phyloP scores from a whole-genome alignment of 2,113 vertebrate genomes.

The Lamprotornis superbus region DNA sequence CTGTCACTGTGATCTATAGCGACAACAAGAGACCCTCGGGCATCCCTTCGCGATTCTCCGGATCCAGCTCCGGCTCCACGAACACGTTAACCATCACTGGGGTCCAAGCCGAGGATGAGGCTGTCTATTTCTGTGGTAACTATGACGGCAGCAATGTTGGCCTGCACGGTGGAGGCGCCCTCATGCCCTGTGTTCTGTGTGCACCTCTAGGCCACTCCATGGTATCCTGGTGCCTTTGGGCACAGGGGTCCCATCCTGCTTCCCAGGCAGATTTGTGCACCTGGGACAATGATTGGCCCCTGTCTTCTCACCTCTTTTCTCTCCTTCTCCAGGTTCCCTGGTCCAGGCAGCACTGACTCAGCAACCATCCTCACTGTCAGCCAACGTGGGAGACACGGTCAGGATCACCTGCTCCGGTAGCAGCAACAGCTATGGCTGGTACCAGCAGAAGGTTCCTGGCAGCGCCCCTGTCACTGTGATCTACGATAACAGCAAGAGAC shows the following conservation, averaged over 20 bases:
- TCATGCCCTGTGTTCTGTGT: too few species aligned
- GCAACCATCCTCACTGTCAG: background rate
- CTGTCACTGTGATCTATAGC: accelerated
- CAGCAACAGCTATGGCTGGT: background rate
- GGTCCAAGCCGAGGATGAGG: background rate
- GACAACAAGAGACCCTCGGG: accelerated
- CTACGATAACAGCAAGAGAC: accelerated
- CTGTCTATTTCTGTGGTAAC: background rate
- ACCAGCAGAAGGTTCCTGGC: background rate
- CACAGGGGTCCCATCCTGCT: too few species aligned
- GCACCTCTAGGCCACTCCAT: too few species aligned
- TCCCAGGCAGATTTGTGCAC: too few species aligned
- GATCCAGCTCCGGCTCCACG: background rate
- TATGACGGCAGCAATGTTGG: background rate
- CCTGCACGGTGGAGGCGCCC: too few species aligned
- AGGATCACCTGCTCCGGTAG: background rate
- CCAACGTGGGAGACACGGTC: accelerated
- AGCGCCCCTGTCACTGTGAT: background rate
- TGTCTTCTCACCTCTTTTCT: background rate
- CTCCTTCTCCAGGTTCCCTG: background rate
- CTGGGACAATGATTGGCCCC: too few species aligned
- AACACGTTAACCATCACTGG: background rate
- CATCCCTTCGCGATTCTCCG: background rate
- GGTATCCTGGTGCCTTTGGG: too few species aligned
- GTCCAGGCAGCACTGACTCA: background rate